These are phyloP conservation scores for Lumbricus terrestris DNA, from an alignment of 2,888 invertebrate species.

Conservation along the genomic window DNA sequence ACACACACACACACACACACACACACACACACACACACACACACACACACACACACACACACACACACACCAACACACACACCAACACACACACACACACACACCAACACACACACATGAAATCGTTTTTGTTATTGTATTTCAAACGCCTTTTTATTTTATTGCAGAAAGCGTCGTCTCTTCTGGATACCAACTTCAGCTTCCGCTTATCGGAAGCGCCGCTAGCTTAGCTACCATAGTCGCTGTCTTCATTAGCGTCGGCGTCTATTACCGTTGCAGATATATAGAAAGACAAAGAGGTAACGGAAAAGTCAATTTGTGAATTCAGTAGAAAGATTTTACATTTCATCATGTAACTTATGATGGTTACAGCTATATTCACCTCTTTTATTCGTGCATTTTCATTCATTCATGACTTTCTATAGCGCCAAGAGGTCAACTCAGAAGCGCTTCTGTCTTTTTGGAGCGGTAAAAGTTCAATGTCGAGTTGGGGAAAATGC, in stretches of 20 bases:
- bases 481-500: too few species aligned
- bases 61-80: too few species aligned
- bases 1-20: too few species aligned
- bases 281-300: not conserved
- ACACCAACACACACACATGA: too few species aligned
- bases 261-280: not conserved
- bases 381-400: not conserved
- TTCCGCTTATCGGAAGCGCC: not conserved
- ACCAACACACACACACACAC: too few species aligned
- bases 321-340: not conserved
- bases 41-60: too few species aligned
- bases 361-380: not conserved
- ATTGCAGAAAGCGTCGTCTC: not conserved
- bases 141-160: not conserved
- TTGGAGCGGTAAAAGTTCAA: too few species aligned
- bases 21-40: too few species aligned
- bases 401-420: too few species aligned
- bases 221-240: not conserved
- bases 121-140: not conserved
- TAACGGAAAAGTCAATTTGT: not conserved
- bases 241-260: not conserved
- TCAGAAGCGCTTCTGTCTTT: too few species aligned
- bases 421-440: too few species aligned
- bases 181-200: not conserved
- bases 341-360: not conserved